phyloP scores from a whole-genome alignment of 2,797 vertebrate species.

The Varecia variegata region DNA sequence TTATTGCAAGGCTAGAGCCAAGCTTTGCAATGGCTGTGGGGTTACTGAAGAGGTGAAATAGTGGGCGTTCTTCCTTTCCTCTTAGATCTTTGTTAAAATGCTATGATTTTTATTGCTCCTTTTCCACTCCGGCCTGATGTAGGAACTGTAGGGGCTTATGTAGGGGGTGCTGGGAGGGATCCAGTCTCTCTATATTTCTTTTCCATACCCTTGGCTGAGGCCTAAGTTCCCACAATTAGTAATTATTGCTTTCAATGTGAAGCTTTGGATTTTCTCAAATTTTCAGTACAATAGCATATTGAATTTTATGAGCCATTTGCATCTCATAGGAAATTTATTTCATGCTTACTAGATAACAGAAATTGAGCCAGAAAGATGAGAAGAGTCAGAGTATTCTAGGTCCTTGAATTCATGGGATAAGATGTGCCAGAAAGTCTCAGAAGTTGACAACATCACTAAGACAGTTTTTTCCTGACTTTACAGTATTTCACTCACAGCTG shows the following conservation, averaged over 20 bases:
- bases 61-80: not conserved
- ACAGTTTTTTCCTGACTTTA: not conserved
- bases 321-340: conserved; percentile 53
- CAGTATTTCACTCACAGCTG: not conserved
- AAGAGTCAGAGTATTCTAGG: not conserved
- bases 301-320: conserved; percentile 42
- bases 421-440: not conserved
- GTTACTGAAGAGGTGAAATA: conserved; percentile 26
- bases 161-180: not conserved
- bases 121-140: not conserved
- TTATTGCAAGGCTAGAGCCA: not conserved
- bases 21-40: not conserved
- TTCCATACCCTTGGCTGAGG: not conserved
- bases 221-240: not conserved
- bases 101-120: not conserved
- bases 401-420: not conserved
- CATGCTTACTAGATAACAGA: conserved; percentile 16
- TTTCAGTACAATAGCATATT: not conserved
- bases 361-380: conserved; percentile 20
- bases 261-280: not conserved
- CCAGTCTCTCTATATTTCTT: not conserved
- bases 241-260: conserved; percentile 35
- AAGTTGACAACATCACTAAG: not conserved
- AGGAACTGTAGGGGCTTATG: not conserved
- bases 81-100: not conserved